These are phyloP conservation scores for Ophiothrix spiculata DNA, from an alignment of 35 echinoderm and acorn worm species.

Conservation along the genomic window DNA sequence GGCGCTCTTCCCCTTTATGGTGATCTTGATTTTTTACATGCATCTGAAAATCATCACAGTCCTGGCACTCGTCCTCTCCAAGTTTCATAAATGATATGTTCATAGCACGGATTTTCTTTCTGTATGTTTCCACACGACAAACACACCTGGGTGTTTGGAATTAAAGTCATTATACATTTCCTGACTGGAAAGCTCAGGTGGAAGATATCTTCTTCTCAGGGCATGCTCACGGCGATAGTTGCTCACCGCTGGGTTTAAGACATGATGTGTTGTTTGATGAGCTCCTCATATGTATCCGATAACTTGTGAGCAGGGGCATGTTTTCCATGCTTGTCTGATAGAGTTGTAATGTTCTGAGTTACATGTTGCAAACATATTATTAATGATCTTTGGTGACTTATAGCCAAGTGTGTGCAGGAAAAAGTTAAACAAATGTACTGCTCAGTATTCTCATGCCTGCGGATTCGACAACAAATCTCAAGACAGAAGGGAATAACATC, in stretches of 20 bases:
- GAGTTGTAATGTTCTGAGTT: background rate
- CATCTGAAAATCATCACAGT: background rate
- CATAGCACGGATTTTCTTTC: background rate
- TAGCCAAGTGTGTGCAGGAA: too few species aligned
- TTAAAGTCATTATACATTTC: slow-evolving; percentile 29
- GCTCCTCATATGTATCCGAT: background rate
- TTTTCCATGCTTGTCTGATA: background rate
- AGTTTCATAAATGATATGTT: background rate
- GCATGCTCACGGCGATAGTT: slow-evolving; percentile 17
- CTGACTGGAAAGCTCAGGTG: background rate
- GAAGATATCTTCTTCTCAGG: slow-evolving; percentile 3
- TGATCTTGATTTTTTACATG: background rate
- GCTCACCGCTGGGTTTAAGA: slow-evolving; percentile 11
- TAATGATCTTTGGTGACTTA: background rate
- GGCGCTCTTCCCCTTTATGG: too few species aligned
- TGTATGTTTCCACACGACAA: slow-evolving; percentile 19
- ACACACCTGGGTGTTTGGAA: slow-evolving; percentile 17
- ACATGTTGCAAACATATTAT: background rate
- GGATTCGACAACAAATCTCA: too few species aligned
- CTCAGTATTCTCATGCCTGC: too few species aligned
- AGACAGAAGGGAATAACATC: too few species aligned
- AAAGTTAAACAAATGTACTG: too few species aligned
- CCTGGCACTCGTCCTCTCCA: background rate
- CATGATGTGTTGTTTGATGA: slow-evolving; percentile 13
- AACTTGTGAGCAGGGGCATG: slow-evolving; percentile 15